These are phyloP conservation scores for Axea sp. DNA, from an alignment of 2,888 invertebrate genomes.

Conservation along the genomic window DNA sequence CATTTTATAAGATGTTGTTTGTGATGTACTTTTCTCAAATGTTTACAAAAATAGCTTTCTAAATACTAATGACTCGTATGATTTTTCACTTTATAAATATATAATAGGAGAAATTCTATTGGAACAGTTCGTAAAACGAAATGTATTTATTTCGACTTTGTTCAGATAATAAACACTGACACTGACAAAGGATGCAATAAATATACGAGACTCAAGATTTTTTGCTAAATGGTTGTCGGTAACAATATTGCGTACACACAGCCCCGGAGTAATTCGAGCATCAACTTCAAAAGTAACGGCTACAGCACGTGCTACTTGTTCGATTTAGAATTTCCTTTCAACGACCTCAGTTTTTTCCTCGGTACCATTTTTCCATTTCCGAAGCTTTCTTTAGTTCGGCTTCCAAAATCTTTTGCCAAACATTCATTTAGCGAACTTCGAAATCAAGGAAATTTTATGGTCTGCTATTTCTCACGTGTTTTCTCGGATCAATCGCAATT, in stretches of 20 bases:
- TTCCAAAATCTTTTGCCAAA: conserved; percentile 39
- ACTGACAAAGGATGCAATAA: conserved; percentile 39
- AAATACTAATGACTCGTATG: no score
- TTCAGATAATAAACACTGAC: conserved; percentile 42
- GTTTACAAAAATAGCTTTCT: no score
- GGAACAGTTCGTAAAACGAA: no score
- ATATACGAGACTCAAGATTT: conserved; percentile 36
- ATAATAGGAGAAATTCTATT: no score
- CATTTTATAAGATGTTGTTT: no score
- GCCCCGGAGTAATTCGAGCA: conserved; percentile 60
- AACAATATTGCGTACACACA: conserved; percentile 50
- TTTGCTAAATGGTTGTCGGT: conserved; percentile 39
- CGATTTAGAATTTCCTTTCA: conserved; percentile 51
- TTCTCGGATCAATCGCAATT: conserved; percentile 10
- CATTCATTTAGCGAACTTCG: conserved; percentile 39
- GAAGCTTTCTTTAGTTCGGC: conserved; percentile 42
- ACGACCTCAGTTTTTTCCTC: conserved; percentile 28
- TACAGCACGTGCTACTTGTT: conserved; percentile 69
- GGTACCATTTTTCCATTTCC: conserved; percentile 31
- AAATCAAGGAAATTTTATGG: conserved; percentile 33
- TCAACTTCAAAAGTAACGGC: conserved; percentile 72
- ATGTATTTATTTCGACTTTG: conserved; percentile 29
- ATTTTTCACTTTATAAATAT: neutral
- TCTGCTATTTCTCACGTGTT: conserved; percentile 22
- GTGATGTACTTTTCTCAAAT: no score